Evolutionary conservation across 30 jellyfish, hydroid and myxozoan species (phyloP).

Genomic region (Euphysa ruthae): DNA sequence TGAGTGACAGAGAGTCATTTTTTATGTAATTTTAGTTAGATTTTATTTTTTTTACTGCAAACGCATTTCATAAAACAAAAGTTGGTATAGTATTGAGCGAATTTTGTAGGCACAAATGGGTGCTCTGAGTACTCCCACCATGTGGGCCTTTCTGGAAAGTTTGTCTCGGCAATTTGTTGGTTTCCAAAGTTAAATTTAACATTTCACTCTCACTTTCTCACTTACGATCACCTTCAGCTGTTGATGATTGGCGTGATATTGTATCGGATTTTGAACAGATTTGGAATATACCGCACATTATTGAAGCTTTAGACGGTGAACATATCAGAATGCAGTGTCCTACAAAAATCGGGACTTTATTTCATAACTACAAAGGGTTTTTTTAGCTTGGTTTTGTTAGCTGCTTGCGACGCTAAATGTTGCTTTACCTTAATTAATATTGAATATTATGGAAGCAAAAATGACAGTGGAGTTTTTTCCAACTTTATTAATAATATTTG

Average conservation of each 20-base stretch:
- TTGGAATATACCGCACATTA: slow-evolving; percentile 36
- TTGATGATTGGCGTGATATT: slow-evolving; percentile 22
- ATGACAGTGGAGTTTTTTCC: slow-evolving; percentile 17
- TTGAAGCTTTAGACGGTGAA: slow-evolving; percentile 25
- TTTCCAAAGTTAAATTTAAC: too few species aligned
- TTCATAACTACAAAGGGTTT: slow-evolving; percentile 33
- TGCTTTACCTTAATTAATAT: slow-evolving; percentile 12
- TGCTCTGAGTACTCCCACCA: too few species aligned
- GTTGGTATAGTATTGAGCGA: too few species aligned
- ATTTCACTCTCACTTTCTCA: too few species aligned
- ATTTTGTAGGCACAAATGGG: too few species aligned
- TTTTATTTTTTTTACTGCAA: too few species aligned
- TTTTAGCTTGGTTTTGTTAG: slow-evolving; percentile 33
- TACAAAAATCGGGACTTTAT: slow-evolving; percentile 15
- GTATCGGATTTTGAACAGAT: background rate
- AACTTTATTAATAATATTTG: too few species aligned
- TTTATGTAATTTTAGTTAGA: too few species aligned
- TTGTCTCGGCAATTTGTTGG: too few species aligned
- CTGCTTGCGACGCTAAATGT: slow-evolving; percentile 42
- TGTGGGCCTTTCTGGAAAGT: too few species aligned
- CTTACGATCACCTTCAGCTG: background rate
- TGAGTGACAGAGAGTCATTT: too few species aligned
- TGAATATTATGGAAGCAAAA: slow-evolving; percentile 36
- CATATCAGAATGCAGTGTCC: slow-evolving; percentile 33
- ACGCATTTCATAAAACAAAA: too few species aligned